A percentile compares a stretch with the other conserved stretches of the same genome.
Evolutionary conservation across 2,888 invertebrate genomes (phyloP).

Genomic region (Caenorhabditis sulstoni): DNA sequence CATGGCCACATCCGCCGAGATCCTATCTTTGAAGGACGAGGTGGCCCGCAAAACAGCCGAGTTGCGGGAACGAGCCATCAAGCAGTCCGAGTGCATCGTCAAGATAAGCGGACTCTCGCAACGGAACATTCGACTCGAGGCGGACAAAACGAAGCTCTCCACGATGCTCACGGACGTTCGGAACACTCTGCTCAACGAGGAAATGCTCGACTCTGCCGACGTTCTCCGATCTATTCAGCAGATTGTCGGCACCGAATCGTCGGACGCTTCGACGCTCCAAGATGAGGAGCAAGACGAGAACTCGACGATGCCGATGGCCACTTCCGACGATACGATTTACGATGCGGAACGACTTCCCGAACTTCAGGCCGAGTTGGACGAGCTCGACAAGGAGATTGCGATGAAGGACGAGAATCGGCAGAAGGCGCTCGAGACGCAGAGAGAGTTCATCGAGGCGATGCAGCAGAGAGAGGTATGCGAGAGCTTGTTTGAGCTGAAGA

Average conservation of each 20-base stretch:
- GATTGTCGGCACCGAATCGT: conserved; percentile 11
- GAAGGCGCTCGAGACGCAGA: conserved; percentile 37
- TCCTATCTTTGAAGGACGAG: conserved; percentile 43
- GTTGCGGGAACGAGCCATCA: conserved; percentile 38
- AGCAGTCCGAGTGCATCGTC: conserved; percentile 49
- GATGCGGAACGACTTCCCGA: conserved; percentile 47
- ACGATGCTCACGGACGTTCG: conserved; percentile 25
- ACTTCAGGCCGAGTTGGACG: conserved; percentile 52
- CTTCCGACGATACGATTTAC: conserved; percentile 42
- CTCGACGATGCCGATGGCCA: neutral
- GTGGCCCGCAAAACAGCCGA: conserved; percentile 28
- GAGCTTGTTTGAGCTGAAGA: neutral
- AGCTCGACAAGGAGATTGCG: conserved; percentile 52
- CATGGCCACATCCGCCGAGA: conserved; percentile 20
- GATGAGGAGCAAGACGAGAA: conserved; percentile 43
- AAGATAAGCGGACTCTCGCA: conserved; percentile 31
- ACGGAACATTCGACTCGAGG: conserved; percentile 28
- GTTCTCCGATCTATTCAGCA: conserved; percentile 26
- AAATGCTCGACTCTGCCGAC: conserved; percentile 42
- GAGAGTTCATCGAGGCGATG: conserved; percentile 46
- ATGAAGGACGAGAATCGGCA: conserved; percentile 54
- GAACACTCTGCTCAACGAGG: conserved; percentile 31
- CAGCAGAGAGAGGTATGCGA: conserved; percentile 39
- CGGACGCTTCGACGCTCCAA: conserved; percentile 13
- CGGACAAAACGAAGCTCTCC: conserved; percentile 31